Base-by-base conservation (phyloP, 2,113 vertebrate species). In the Motacilla alba region DNA sequence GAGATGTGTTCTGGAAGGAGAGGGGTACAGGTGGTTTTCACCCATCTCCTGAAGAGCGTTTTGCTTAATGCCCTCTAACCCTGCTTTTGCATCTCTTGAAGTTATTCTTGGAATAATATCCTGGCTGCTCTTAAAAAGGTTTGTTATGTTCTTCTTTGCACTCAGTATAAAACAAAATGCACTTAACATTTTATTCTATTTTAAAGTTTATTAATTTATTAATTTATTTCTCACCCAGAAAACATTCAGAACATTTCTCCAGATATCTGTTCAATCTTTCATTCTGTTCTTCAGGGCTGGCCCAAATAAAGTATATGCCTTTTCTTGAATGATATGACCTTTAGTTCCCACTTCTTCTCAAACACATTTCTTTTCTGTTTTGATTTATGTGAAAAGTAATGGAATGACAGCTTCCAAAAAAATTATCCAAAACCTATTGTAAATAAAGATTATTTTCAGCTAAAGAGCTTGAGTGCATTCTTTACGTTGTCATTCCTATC, bases 371-470 rank as follows among this genome's bases (percentile, higher is more conserved):
- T 78, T 82, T 76, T 85, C 53, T 82, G 5, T 43, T 82, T 73
- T 82, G 58, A 81, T 35, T 91, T 60, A 82, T 20, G 43, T 69
- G 49, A 89, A 94, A 83, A 95, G 10, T 37, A 94, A 73, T 47
- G 49, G 49, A 76, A 89, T 43, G 46, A 79, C 21, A 52, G 5
- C 16, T 85, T 94, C 39, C 15, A 72, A 82, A 95, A 70, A 89
- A 79, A 53, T 52, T 53, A 68, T 78, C 52, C 30, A 24, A 89
- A 82, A 72, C 23, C 59, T 33, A 13, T 76, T 85, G 53, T 60
- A 94, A 91, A 90, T 83, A 94, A 91, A 87, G 37, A 60, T 59
- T 84, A 69, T 94, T 87, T 96, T 85, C 67, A 62, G 41, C 63
- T 90, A 39, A 90, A 93, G 58, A 92, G 23, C 72, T 80, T 26